Evolutionary conservation across 2,888 invertebrate genomes (phyloP).

Genomic region (Drosophila siamana): DNA sequence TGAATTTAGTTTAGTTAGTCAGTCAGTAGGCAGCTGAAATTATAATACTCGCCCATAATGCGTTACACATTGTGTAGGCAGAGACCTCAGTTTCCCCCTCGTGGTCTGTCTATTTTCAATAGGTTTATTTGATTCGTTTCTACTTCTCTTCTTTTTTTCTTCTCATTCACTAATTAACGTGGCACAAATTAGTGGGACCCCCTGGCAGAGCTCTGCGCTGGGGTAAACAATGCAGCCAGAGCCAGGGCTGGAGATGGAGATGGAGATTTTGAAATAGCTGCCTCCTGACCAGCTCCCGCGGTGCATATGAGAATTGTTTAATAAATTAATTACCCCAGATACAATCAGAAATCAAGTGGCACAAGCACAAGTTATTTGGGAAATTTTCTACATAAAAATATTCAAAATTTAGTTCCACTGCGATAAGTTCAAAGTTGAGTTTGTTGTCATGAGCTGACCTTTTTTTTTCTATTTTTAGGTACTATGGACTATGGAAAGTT

Average conservation of each 20-base stretch:
- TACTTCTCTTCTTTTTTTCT: conserved; percentile 19
- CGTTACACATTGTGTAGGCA: conserved; percentile 70
- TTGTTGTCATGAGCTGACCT: conserved; percentile 19
- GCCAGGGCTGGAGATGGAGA: too few relatives aligned
- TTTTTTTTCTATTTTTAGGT: background rate
- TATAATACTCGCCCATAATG: conserved; percentile 52
- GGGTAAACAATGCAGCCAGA: conserved; percentile 27
- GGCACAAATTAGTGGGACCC: conserved; percentile 48
- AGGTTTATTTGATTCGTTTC: conserved; percentile 27
- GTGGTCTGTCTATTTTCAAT: conserved; percentile 11
- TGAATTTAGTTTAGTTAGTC: conserved; percentile 45
- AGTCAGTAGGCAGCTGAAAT: conserved; percentile 47
- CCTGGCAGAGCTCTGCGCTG: conserved; percentile 19
- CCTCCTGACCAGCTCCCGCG: conserved; percentile 26
- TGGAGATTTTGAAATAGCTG: conserved; percentile 44
- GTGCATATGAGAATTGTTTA: conserved; percentile 58
- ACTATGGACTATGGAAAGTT: background rate
- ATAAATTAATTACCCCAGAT: conserved; percentile 69
- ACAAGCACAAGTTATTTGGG: conserved; percentile 27
- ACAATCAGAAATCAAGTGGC: conserved; percentile 55
- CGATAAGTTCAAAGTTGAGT: conserved; percentile 41
- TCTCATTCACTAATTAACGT: conserved; percentile 55
- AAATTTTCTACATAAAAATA: conserved; percentile 16
- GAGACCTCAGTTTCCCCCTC: too few relatives aligned
- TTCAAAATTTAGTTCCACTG: conserved; percentile 32